Base-by-base conservation (phyloP, 2,113 vertebrate species). In the Pipa parva region DNA sequence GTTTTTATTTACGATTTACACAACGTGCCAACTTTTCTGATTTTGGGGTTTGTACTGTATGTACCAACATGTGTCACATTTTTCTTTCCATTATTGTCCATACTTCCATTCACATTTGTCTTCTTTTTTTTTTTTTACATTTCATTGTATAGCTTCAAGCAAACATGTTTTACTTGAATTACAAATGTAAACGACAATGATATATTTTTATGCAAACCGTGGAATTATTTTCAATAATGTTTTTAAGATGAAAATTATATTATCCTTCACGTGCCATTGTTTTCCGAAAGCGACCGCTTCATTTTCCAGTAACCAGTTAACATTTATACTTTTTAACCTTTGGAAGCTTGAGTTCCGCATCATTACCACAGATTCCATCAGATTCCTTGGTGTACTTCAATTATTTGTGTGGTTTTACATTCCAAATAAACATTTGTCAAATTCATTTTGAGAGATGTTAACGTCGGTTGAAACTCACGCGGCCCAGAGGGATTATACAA, bases 371-470 rank as follows among this genome's bases (percentile, higher is more conserved):
- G 81, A 86, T 83, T 81, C 79, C 61, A 76, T 72, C 74, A 85
- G 85, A 87, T 87, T 84, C 79, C 78, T 87, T 63, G 72, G 84
- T 84, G 84, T 79, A 78, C 80, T 81, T 42, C 82, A 84, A 82
- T 85, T 89, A 85, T 89, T 90, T 88, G 85, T 90, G 76, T 81
- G 83, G 73, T 78, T 66, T n/a, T 74, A 79, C 80, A 80, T 63
- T 73, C 83, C 87, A 87, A 89, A 89, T 84, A 90, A 89, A 90
- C 83, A 88, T 88, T 89, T 86, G 88, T 85, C 83, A 89, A 89
- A 90, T 84, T 85, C 85, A 89, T 90, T 90, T 89, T 85, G 78
- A 83, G 86, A 88, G 84, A 89, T 85, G 84, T 88, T 89, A 89
- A 88, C 86, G 78, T 86, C 85, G 75, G 77, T 85, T n/a, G 85